phyloP scores from a whole-genome alignment of 2,797 vertebrate genomes.

The Centroberyx gerrardi region DNA sequence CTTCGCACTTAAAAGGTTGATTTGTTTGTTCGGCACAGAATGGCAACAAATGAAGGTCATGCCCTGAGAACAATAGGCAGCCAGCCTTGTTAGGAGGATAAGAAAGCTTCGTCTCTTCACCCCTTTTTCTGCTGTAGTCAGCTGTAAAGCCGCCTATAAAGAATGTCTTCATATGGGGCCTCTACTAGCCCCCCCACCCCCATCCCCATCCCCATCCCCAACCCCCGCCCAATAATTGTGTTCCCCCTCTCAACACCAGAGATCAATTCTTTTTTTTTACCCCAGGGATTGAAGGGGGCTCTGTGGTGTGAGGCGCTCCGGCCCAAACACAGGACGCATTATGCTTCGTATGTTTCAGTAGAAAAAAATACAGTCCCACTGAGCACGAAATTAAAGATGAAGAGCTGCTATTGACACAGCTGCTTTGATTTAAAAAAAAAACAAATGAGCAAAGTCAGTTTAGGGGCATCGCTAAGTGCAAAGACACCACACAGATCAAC shows the following conservation, averaged over 20 bases:
- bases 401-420: slow-evolving; percentile 69
- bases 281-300: slow-evolving; percentile 27
- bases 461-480: too few species aligned
- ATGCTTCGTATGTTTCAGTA: slow-evolving; percentile 52
- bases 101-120: slow-evolving; percentile 47
- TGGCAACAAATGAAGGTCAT: slow-evolving; percentile 74
- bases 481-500: too few species aligned
- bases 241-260: too few species aligned
- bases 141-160: slow-evolving; percentile 30
- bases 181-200: background rate
- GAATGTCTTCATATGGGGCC: slow-evolving; percentile 28
- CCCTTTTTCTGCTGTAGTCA: slow-evolving; percentile 45
- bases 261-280: background rate
- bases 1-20: slow-evolving; percentile 70
- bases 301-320: slow-evolving; percentile 26
- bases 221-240: background rate
- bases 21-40: slow-evolving; percentile 75
- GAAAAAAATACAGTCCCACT: slow-evolving; percentile 45
- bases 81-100: slow-evolving; percentile 38
- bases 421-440: slow-evolving; percentile 52
- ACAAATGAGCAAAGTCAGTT: slow-evolving; percentile 1
- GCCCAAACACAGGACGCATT: slow-evolving; percentile 30
- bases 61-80: slow-evolving; percentile 66
- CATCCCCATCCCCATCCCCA: background rate
- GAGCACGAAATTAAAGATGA: slow-evolving; percentile 51